Base-by-base conservation (phyloP, 2,113 vertebrate species). In the Okapia johnstoni region DNA sequence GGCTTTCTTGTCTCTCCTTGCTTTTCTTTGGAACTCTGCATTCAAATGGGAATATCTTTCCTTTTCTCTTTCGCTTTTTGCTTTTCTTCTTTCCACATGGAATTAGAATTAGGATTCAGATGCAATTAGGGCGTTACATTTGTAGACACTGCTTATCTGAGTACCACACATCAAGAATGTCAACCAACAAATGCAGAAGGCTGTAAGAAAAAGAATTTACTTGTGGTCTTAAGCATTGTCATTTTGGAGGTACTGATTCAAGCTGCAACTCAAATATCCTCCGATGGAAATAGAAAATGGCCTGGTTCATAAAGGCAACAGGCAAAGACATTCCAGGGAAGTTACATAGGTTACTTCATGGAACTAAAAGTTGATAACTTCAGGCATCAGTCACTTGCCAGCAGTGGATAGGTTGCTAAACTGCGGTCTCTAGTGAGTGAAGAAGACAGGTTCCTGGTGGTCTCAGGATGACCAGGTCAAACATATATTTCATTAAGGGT, bases 281-380 rank as follows among this genome's bases (percentile, higher is more conserved):
- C 12, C 7, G 2, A 54, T 30, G 19, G 17, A 54, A 81, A 13
- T n/a, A 54, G 6, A 54, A 81, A 55, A 55, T 83, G 80, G 6
- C 23, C 21, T 19, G 6, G 33, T 36, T 54, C 80, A 36, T 55
- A 36, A 25, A 83, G 50, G 33, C 21, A 54, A 55, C 50, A 76
- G 21, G 23, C n/a, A 54, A 52, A 80, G 11, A 55, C 12, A 54
- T n/a, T 14, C 50, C 80, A 83, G 80, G 55, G 50, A 83, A 36
- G 33, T 19, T 36, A 54, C 48, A 12, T 21, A 21, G 48, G 30
- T 33, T 52, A 80, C 33, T 7, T 36, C 36, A 83, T 1, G 3
- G 7, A 25, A 36, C 33, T 25, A 5, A 0, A 4, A 1, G 5
- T 5, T 25, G 21, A 21, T 14, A 13, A 6, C 28, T 13, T 23